Percentiles rank a stretch among this genome's conserved stretches.
These are phyloP conservation scores for Cosmia pyralina DNA, from an alignment of 2,888 invertebrate genomes.

Conservation along the genomic window DNA sequence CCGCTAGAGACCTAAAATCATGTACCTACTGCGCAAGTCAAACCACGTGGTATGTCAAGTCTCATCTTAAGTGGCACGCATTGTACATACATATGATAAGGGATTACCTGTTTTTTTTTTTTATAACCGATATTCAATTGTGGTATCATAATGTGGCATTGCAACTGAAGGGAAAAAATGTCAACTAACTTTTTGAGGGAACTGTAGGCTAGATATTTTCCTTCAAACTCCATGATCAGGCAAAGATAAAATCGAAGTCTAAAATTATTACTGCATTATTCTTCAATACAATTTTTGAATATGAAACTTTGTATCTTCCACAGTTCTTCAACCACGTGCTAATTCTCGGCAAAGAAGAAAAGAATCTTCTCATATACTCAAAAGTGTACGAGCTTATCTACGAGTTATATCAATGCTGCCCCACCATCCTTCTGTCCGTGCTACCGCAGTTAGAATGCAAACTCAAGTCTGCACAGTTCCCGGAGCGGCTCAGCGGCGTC, in stretches of 20 bases:
- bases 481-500: conserved; percentile 96
- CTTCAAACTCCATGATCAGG: not conserved
- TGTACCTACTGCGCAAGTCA: too few relatives aligned
- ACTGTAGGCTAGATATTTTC: not conserved
- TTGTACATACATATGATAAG: too few relatives aligned
- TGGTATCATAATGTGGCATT: too few relatives aligned
- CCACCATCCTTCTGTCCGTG: conserved; percentile 95
- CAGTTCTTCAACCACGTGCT: conserved; percentile 99
- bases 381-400: conserved; percentile 99
- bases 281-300: not conserved
- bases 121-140: too few relatives aligned
- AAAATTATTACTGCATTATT: too few relatives aligned
- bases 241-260: too few relatives aligned
- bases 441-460: conserved; percentile 99
- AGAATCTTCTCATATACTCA: conserved; percentile 93
- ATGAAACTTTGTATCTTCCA: conserved; percentile 65
- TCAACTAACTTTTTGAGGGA: too few relatives aligned
- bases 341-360: conserved; percentile 97
- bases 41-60: too few relatives aligned
- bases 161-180: too few relatives aligned
- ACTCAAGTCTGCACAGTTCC: conserved; percentile 96
- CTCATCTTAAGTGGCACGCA: too few relatives aligned
- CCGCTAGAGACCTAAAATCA: too few relatives aligned
- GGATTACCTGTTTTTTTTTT: too few relatives aligned
- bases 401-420: conserved; percentile 98